Conservation (phyloP, 2,797 vertebrate genomes). For the Myiotriccus ornatus region DNA sequence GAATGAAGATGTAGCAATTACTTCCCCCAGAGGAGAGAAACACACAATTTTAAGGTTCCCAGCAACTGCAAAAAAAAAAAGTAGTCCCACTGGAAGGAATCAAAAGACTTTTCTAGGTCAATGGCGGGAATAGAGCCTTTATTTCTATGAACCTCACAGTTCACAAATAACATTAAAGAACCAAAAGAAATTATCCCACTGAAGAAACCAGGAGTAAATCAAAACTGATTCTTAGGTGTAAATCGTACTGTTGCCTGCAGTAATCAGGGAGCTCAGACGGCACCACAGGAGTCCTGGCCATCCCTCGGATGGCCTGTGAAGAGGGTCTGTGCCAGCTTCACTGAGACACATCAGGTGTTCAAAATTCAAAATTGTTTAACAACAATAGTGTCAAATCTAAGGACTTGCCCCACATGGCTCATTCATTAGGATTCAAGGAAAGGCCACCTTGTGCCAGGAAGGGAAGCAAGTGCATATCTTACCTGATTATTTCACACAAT, state of each 20-base stretch:
- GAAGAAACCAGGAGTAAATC: constrained; percentile 14
- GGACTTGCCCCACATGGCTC: not conserved
- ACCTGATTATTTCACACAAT: not conserved
- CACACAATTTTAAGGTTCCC: not conserved
- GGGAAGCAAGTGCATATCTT: not conserved
- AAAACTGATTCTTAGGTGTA: not conserved
- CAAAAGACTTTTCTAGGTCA: constrained; percentile 60
- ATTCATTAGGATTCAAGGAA: not conserved
- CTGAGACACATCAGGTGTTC: not conserved
- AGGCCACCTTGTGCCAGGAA: not conserved
- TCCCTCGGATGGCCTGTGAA: not conserved
- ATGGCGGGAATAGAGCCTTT: constrained; percentile 24
- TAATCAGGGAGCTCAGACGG: not conserved
- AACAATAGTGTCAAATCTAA: not conserved
- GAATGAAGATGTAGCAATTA: not conserved
- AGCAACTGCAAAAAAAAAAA: not conserved
- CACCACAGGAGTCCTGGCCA: not conserved
- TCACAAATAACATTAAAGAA: constrained; percentile 57
- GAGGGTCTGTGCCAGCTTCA: not conserved
- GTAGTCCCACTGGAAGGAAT: constrained; percentile 41
- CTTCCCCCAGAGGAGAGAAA: not conserved
- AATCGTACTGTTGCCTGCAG: not conserved
- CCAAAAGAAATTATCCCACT: constrained; percentile 5
- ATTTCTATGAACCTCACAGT: constrained; percentile 2
- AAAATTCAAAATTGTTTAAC: not conserved